A percentile compares a stretch with the other conserved stretches of the same genome.
Conservation (phyloP, 92 coral and sea anemone species). For the Nematostella vectensis region DNA sequence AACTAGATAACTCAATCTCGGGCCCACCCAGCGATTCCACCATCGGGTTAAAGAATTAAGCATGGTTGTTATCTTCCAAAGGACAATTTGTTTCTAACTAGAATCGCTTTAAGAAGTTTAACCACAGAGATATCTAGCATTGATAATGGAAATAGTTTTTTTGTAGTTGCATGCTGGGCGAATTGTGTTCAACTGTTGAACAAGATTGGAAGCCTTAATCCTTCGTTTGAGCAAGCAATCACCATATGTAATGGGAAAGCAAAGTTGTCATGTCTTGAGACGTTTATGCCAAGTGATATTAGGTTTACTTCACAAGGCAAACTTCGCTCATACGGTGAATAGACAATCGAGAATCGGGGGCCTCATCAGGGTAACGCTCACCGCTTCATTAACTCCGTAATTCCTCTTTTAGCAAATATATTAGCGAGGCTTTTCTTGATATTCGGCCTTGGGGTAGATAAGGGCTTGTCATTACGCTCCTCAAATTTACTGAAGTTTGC, state of each 20-base stretch:
- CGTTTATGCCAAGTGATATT: too few relatives aligned
- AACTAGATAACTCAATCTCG: constrained; percentile 30
- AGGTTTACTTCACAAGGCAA: too few relatives aligned
- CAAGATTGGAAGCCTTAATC: too few relatives aligned
- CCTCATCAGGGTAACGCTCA: background rate
- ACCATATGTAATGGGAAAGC: too few relatives aligned
- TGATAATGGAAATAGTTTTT: background rate
- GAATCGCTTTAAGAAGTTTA: background rate
- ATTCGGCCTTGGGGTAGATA: constrained; percentile 7
- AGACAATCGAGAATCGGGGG: background rate
- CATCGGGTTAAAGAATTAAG: constrained; percentile 14
- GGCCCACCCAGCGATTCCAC: constrained; percentile 8
- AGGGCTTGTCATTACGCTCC: constrained; percentile 9
- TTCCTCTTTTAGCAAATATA: constrained; percentile 10
- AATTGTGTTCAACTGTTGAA: too few relatives aligned
- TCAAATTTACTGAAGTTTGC: constrained; percentile 21
- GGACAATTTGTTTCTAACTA: constrained; percentile 10
- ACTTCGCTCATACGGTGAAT: background rate
- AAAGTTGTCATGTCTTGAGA: too few relatives aligned
- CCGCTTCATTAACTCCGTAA: constrained; percentile 7
- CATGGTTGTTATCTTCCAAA: constrained; percentile 13
- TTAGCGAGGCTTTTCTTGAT: constrained; percentile 16
- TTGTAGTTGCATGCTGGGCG: too few relatives aligned
- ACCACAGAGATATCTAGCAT: constrained; percentile 7
- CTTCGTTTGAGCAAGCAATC: too few relatives aligned